Percentiles rank a stretch among this genome's conserved stretches.
These are phyloP conservation scores for Andrena fulva DNA, from an alignment of 2,888 invertebrate genomes.

Conservation along the genomic window DNA sequence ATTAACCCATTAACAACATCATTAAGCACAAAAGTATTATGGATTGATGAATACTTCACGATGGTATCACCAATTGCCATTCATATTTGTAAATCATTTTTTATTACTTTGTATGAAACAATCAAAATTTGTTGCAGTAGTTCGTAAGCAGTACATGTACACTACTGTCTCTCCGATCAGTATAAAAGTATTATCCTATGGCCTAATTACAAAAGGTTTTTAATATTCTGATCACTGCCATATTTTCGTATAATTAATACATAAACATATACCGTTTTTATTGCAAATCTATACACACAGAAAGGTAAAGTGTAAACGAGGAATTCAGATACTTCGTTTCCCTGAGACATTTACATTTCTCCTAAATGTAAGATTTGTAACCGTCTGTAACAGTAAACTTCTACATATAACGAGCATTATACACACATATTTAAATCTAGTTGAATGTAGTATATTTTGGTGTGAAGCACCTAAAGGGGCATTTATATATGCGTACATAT, in stretches of 20 bases:
- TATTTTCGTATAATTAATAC: slow-evolving; percentile 34
- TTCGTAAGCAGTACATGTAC: slow-evolving; percentile 15
- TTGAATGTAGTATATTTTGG: slow-evolving; percentile 63
- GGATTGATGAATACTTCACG: slow-evolving; percentile 24
- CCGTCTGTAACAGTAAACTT: slow-evolving; percentile 23
- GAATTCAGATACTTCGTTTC: slow-evolving; percentile 37
- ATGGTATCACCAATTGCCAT: background rate
- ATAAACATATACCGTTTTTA: slow-evolving; percentile 30
- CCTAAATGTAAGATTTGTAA: slow-evolving; percentile 40
- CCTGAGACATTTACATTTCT: slow-evolving; percentile 30
- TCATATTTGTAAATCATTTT: slow-evolving; percentile 13
- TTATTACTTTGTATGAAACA: background rate
- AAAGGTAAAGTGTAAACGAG: slow-evolving; percentile 11
- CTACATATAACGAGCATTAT: slow-evolving; percentile 29
- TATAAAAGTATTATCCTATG: slow-evolving; percentile 31
- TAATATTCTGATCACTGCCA: slow-evolving; percentile 56
- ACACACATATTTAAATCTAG: slow-evolving; percentile 34
- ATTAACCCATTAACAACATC: slow-evolving; percentile 23
- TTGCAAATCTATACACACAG: slow-evolving; percentile 42
- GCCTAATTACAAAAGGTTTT: slow-evolving; percentile 35
- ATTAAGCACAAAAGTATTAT: slow-evolving; percentile 39
- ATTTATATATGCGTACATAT: slow-evolving; percentile 58
- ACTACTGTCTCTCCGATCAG: slow-evolving; percentile 30
- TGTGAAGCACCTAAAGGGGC: slow-evolving; percentile 63
- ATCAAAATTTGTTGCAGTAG: slow-evolving; percentile 6